A percentile compares a stretch with the other conserved stretches of the same genome.
phyloP scores from a whole-genome alignment of 2,797 vertebrate genomes.

The Hydrocynus forskahlii region DNA sequence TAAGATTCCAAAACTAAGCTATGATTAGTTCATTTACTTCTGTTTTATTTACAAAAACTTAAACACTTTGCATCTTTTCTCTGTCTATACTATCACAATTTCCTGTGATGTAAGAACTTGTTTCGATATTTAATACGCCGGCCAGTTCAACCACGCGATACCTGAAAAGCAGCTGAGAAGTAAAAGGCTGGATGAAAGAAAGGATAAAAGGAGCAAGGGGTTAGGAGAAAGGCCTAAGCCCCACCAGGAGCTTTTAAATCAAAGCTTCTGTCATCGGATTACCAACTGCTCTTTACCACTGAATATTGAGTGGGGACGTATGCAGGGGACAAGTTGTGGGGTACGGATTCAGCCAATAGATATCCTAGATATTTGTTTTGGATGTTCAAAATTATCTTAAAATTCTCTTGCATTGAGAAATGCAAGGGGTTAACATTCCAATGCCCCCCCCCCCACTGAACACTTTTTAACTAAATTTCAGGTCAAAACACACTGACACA shows the following conservation, averaged over 20 bases:
- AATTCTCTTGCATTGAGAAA: background rate
- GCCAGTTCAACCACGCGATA: background rate
- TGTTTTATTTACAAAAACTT: too few species aligned
- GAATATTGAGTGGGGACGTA: slow-evolving; percentile 62
- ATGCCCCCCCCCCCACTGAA: background rate
- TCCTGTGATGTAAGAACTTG: background rate
- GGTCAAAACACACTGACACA: background rate
- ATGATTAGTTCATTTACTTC: too few species aligned
- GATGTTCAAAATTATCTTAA: background rate
- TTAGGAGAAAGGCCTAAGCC: slow-evolving; percentile 60
- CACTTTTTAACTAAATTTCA: background rate
- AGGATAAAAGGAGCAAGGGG: background rate
- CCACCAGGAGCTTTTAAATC: slow-evolving; percentile 66
- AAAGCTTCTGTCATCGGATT: slow-evolving; percentile 81
- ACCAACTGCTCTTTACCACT: slow-evolving; percentile 68
- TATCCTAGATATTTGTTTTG: background rate
- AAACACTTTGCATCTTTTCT: too few species aligned
- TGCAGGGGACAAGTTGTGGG: background rate
- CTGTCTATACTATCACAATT: background rate
- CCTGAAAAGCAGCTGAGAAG: background rate
- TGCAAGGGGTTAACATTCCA: background rate
- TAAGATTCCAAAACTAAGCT: too few species aligned
- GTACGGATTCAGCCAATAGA: background rate
- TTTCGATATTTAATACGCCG: background rate
- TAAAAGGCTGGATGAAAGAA: background rate